A percentile compares a stretch with the other conserved stretches of the same genome.
Evolutionary conservation across 2,888 invertebrate genomes (phyloP).

Genomic region (Thyatira batis): DNA sequence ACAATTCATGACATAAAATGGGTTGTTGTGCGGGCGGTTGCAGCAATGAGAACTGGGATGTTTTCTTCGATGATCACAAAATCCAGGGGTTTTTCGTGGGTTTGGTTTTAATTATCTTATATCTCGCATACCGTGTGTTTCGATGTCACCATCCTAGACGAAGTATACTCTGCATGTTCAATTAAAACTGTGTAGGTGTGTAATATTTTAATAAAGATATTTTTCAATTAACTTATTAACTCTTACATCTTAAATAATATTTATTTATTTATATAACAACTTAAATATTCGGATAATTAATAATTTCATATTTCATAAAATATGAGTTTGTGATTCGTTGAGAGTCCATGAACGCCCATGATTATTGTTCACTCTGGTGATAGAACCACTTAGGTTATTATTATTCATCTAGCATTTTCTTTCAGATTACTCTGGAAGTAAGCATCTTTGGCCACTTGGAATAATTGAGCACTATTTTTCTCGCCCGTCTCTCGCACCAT

Average conservation of each 20-base stretch:
- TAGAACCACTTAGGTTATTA: constrained; percentile 1
- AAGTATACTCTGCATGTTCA: constrained; percentile 22
- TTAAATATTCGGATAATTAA: neutral
- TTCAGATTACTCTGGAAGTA: constrained; percentile 62
- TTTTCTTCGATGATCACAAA: constrained; percentile 38
- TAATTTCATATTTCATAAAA: neutral
- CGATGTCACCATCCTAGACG: constrained; percentile 42
- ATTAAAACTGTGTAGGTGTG: neutral
- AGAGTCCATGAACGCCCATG: neutral
- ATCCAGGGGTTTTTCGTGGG: constrained; percentile 33
- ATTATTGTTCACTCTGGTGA: neutral
- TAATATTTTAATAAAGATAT: too few species aligned
- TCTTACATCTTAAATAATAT: neutral
- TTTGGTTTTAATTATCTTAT: constrained; percentile 32
- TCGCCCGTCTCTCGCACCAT: constrained; percentile 84
- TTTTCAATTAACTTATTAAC: too few species aligned
- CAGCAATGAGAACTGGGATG: constrained; percentile 31
- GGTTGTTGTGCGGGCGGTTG: constrained; percentile 43
- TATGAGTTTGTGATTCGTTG: neutral
- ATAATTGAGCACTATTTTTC: constrained; percentile 74
- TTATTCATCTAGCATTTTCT: constrained; percentile 50
- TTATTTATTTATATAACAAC: neutral
- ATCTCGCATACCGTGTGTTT: constrained; percentile 44
- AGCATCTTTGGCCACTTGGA: constrained; percentile 72
- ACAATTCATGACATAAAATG: constrained; percentile 34